These are phyloP conservation scores for Litocranius walleri DNA, from an alignment of 2,113 vertebrate species.

Conservation along the genomic window DNA sequence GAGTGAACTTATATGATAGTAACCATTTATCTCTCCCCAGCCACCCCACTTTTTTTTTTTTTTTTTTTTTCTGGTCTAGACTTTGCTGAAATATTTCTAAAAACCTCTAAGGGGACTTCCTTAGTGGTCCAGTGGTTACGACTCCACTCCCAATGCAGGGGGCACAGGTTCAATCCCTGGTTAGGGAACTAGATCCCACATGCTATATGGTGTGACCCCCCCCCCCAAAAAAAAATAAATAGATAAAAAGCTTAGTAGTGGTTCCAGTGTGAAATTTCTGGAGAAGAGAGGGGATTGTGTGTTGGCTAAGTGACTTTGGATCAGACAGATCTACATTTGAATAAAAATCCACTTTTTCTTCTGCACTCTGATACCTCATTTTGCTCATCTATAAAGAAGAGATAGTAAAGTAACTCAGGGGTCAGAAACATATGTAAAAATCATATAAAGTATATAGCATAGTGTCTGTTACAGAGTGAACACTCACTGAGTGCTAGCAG, in stretches of 20 bases:
- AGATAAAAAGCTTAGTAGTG: background rate
- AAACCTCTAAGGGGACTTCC: background rate
- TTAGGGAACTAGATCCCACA: background rate
- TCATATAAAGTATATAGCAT: background rate
- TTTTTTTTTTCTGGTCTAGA: background rate
- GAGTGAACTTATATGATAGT: background rate
- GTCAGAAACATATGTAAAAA: background rate
- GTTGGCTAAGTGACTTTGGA: background rate
- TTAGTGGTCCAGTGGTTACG: background rate
- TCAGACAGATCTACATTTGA: background rate
- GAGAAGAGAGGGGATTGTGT: background rate
- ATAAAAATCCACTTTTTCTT: background rate
- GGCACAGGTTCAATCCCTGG: background rate
- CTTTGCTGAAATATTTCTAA: background rate
- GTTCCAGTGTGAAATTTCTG: background rate
- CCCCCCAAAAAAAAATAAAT: background rate
- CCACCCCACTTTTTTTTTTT: background rate
- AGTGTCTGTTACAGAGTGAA: background rate
- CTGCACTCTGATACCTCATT: background rate
- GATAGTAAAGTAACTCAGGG: background rate
- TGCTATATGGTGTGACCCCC: background rate
- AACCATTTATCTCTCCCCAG: background rate
- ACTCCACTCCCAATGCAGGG: background rate
- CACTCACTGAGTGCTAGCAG: background rate
- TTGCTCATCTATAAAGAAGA: background rate